phyloP scores from a whole-genome alignment of 2,888 invertebrate genomes.

The Cremastinae sp. region DNA sequence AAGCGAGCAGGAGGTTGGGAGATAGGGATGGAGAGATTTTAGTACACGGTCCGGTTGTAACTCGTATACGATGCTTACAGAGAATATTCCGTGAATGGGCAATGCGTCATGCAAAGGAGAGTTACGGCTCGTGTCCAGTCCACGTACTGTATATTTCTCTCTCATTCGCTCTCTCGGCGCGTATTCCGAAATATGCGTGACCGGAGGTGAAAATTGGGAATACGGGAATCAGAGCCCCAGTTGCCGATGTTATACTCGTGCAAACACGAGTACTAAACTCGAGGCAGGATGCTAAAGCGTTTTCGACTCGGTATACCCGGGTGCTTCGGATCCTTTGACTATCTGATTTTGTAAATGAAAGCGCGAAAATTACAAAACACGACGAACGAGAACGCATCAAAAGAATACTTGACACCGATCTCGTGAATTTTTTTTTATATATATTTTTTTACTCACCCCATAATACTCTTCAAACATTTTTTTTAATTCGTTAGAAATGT shows the following conservation, averaged over 20 bases:
- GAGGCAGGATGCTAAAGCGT: slow-evolving; percentile 33
- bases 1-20: background rate
- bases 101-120: slow-evolving; percentile 73
- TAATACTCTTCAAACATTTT: too few species aligned
- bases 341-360: too few species aligned
- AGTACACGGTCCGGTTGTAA: slow-evolving; percentile 53
- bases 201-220: background rate
- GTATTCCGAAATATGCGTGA: background rate
- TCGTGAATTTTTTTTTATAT: too few species aligned
- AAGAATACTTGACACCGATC: too few species aligned
- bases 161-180: slow-evolving; percentile 4
- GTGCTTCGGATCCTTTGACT: too few species aligned
- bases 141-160: slow-evolving; percentile 63
- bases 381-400: too few species aligned
- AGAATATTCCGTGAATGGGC: slow-evolving; percentile 73
- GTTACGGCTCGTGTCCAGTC: slow-evolving; percentile 71
- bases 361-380: too few species aligned
- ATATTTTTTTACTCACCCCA: too few species aligned
- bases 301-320: background rate
- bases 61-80: slow-evolving; percentile 52
- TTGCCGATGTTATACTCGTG: slow-evolving; percentile 21
- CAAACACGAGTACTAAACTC: slow-evolving; percentile 38
- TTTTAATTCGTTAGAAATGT: too few species aligned
- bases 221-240: slow-evolving; percentile 30
- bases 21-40: slow-evolving; percentile 21